Conservation (phyloP, 2,113 vertebrate species). For the Eulacestoma nigropectus region DNA sequence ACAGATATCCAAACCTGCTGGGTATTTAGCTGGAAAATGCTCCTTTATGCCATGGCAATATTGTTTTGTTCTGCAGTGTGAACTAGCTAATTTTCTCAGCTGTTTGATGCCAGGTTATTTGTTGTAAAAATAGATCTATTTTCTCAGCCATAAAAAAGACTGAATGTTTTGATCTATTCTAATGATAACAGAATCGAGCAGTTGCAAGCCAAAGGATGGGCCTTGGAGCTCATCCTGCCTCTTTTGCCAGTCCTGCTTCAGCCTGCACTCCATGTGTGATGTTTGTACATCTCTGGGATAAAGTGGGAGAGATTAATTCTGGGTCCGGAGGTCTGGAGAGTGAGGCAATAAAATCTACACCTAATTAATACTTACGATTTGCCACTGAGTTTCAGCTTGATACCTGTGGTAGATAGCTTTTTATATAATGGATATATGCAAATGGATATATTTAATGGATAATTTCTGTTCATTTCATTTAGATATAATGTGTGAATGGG, state of each 20-base stretch:
- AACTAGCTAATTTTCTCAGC: conserved; percentile 2
- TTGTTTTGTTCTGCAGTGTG: neutral
- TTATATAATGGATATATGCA: neutral
- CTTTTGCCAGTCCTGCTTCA: neutral
- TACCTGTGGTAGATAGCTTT: neutral
- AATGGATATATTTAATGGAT: neutral
- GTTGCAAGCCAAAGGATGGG: neutral
- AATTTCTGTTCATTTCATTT: neutral
- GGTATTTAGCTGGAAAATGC: neutral
- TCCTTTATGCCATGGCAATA: neutral
- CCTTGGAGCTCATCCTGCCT: neutral
- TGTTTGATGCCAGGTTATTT: neutral
- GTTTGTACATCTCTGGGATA: neutral
- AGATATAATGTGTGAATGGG: neutral
- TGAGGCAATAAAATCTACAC: neutral
- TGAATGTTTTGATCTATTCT: neutral
- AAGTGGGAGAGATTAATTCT: neutral
- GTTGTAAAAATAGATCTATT: conserved; percentile 9
- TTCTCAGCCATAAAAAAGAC: neutral
- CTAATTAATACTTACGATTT: neutral
- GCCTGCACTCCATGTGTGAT: accelerated
- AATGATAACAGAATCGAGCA: neutral
- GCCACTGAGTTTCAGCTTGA: neutral
- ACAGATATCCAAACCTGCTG: neutral
- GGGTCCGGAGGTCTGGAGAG: neutral